Base-by-base conservation (phyloP, 1,140 invertebrate species). In the Brachionus asplanchnoidis region DNA sequence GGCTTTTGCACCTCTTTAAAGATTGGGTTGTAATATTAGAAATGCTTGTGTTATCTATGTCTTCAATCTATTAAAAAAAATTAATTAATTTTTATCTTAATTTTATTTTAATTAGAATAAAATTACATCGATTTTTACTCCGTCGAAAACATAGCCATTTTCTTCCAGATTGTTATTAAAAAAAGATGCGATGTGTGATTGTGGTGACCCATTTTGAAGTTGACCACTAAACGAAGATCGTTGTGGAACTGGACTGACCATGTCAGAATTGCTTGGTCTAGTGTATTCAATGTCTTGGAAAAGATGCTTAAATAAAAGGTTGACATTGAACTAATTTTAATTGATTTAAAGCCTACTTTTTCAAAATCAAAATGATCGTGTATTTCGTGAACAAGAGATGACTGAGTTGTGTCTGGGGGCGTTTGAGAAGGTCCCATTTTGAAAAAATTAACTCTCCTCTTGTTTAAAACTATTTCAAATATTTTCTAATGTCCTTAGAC, bases 1-100 rank as follows among this genome's bases (percentile, higher is more conserved):
- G 87, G 50, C 85, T 83, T 46, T 89, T 89, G 85, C 88, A 89
- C 53, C 85, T 82, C 17, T 86, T 86, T 14, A 89, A 85, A 26
- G 87, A 86, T n/a, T 86, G 87, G 0, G 88, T 89, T 0, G 88
- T 89, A 1, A 82, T 82, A 6, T 82, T 82, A 17, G 79, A 82
- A 12, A 82, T 44, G 42, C 79, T 82, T 36, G 79, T 82, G 42
- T 82, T 82, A 46, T 82, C 79, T 11, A 82, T 82, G n/a, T 82
- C 79, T 65, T 82, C 79, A 28, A 82, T 82, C 79, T 82, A n/a
- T 23, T 14, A 40, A 68, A 73, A 73, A 73, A 7, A 42, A 12
- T 40, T 20, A 42, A 40, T 7, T 8, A 9, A 42, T 14, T 6
- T 14, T 68, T 40, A n/a, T 32, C 14, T 5, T 9, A 20, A 12